Percentiles rank a stretch among this genome's conserved stretches.
These are phyloP conservation scores for Oreochromis niloticus DNA, from an alignment of 2,113 vertebrate genomes.

Conservation along the genomic window DNA sequence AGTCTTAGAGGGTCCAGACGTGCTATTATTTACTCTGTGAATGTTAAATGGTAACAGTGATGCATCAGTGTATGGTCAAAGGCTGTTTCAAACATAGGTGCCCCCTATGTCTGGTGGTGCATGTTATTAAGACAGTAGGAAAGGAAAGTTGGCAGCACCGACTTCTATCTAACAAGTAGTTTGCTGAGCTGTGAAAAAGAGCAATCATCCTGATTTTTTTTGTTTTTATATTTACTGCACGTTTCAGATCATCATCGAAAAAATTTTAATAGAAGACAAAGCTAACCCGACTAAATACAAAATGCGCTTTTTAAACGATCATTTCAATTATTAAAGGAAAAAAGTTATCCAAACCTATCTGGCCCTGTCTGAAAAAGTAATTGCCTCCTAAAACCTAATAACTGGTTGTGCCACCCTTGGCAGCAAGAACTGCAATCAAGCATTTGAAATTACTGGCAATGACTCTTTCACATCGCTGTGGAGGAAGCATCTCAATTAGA, in stretches of 20 bases:
- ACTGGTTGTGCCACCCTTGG: background rate
- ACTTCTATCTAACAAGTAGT: background rate
- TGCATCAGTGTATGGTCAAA: background rate
- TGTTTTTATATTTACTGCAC: background rate
- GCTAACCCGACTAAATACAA: background rate
- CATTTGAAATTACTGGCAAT: background rate
- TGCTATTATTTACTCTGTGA: background rate
- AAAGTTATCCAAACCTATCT: background rate
- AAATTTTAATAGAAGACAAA: background rate
- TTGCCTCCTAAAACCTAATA: background rate
- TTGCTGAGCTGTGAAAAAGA: background rate
- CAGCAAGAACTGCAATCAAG: background rate
- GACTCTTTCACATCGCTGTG: background rate
- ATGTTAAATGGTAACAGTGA: background rate
- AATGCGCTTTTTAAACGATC: background rate
- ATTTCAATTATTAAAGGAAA: background rate
- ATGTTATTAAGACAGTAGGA: background rate
- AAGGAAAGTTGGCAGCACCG: background rate
- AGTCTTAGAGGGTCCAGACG: background rate
- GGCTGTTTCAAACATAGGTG: background rate
- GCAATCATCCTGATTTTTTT: background rate
- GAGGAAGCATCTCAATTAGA: background rate
- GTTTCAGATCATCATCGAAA: background rate
- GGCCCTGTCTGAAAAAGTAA: background rate
- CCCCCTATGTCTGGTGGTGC: background rate